Evolutionary conservation across 2,888 invertebrate genomes (phyloP).

Genomic region (Hipparchia semele): DNA sequence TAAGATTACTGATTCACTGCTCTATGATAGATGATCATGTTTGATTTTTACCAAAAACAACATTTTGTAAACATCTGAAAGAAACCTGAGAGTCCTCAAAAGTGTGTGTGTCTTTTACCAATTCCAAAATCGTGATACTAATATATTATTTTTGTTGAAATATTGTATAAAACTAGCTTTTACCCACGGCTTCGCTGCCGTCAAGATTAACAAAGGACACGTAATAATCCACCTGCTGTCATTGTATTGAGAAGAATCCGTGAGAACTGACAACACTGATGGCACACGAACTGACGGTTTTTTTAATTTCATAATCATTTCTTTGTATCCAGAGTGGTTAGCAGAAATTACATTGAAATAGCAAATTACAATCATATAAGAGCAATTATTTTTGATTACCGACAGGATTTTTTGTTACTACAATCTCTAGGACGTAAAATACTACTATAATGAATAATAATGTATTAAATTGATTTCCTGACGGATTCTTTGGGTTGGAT

Average conservation of each 20-base stretch:
- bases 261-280: constrained; percentile 8
- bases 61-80: no score
- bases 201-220: background rate
- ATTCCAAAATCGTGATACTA: no score
- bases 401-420: background rate
- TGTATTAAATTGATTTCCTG: no score
- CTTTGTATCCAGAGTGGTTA: constrained; percentile 8
- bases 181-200: background rate
- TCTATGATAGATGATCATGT: no score
- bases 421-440: background rate
- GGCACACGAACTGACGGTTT: background rate
- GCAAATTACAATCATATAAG: background rate
- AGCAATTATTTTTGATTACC: constrained; percentile 11
- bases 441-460: no score
- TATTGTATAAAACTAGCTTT: background rate
- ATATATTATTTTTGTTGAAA: no score
- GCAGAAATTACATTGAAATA: background rate
- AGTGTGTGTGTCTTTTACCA: no score
- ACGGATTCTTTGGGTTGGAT: no score
- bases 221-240: background rate
- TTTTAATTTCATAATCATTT: constrained; percentile 5
- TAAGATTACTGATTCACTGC: no score
- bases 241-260: constrained; percentile 2
- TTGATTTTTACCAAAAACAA: no score
- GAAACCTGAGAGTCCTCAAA: no score